These are phyloP conservation scores for Drosophila kambysellisi DNA, from an alignment of 2,888 invertebrate genomes.

Conservation along the genomic window DNA sequence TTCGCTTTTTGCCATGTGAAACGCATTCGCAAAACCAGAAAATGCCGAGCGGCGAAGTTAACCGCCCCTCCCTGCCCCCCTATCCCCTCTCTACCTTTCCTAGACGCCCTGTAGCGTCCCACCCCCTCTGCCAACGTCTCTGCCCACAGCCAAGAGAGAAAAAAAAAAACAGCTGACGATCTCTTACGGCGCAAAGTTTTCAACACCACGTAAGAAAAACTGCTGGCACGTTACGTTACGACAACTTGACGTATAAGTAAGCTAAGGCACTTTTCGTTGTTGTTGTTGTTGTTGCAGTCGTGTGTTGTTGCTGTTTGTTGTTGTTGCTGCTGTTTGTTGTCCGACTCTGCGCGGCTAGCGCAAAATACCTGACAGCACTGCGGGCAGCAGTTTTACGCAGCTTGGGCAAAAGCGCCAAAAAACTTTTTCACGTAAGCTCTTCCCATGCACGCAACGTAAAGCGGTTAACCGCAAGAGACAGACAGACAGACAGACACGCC, in stretches of 20 bases:
- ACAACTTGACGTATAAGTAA: constrained; percentile 57
- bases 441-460: constrained; percentile 58
- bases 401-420: constrained; percentile 55
- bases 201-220: constrained; percentile 63
- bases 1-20: constrained; percentile 79
- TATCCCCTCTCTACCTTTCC: not conserved
- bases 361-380: constrained; percentile 72
- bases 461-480: constrained; percentile 73
- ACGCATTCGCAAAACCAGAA: constrained; percentile 75
- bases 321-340: constrained; percentile 29
- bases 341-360: constrained; percentile 64
- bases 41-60: constrained; percentile 18
- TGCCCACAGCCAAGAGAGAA: constrained; percentile 3
- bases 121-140: constrained; percentile 4
- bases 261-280: constrained; percentile 51
- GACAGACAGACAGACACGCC: constrained; percentile 38
- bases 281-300: not conserved
- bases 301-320: constrained; percentile 17
- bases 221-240: constrained; percentile 42
- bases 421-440: constrained; percentile 55
- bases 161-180: constrained; percentile 67
- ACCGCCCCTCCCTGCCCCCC: not conserved
- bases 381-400: constrained; percentile 49
- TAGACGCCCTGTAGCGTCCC: not conserved
- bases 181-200: constrained; percentile 68